phyloP scores from a whole-genome alignment of 2,888 invertebrate species.

The Leucania comma region DNA sequence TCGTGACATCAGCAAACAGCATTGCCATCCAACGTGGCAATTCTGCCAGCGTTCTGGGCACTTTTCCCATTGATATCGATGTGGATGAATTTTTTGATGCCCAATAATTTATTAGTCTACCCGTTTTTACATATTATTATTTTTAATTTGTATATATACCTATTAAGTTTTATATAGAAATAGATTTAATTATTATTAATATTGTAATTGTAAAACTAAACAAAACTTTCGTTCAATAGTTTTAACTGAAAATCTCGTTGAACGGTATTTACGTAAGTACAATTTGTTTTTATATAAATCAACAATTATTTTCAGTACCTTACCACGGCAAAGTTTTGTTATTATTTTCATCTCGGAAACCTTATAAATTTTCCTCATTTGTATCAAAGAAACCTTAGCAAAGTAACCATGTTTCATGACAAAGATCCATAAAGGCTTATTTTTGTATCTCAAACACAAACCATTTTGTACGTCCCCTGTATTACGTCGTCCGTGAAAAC shows the following conservation, averaged over 20 bases:
- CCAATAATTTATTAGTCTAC: too few species aligned
- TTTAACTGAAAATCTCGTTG: not conserved
- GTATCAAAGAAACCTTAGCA: not conserved
- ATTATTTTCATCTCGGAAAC: conserved; percentile 8
- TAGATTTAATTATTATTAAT: too few species aligned
- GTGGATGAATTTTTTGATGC: too few species aligned
- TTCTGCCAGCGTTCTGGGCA: too few species aligned
- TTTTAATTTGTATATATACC: too few species aligned
- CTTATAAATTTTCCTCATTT: conserved; percentile 2
- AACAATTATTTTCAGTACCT: not conserved
- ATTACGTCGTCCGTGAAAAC: conserved; percentile 46
- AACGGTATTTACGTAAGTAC: not conserved
- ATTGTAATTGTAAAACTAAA: too few species aligned
- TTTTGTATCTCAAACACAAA: conserved; percentile 26
- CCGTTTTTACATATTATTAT: too few species aligned
- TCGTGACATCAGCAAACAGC: too few species aligned
- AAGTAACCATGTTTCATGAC: not conserved
- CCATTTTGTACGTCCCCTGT: conserved; percentile 14
- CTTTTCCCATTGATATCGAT: too few species aligned
- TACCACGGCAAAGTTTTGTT: not conserved
- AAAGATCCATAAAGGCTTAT: conserved; percentile 2
- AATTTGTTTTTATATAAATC: not conserved
- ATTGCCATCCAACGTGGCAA: too few species aligned
- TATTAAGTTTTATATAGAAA: too few species aligned
- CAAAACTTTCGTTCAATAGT: not conserved